These are phyloP conservation scores for Lucifuga dentata DNA, from an alignment of 2,113 vertebrate species.

Conservation along the genomic window DNA sequence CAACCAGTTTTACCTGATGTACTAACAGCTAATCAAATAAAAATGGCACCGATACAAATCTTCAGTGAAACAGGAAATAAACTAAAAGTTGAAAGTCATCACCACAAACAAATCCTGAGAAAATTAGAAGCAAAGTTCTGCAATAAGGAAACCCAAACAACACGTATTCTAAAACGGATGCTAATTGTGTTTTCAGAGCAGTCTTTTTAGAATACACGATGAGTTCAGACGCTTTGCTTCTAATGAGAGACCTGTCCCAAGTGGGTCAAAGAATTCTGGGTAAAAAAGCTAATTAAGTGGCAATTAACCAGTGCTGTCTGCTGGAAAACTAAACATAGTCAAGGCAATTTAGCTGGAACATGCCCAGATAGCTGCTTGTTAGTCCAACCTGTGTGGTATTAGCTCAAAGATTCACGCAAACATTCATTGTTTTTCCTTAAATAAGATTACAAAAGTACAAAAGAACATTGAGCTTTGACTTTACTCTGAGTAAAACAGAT, in stretches of 20 bases:
- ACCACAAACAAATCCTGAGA: constrained; percentile 28
- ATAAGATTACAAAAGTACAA: constrained; percentile 50
- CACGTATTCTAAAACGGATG: constrained; percentile 61
- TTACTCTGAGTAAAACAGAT: constrained; percentile 1
- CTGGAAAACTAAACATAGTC: constrained; percentile 76
- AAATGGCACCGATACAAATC: neutral
- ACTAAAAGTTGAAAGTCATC: constrained; percentile 55
- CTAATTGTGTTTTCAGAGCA: constrained; percentile 72
- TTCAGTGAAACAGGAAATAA: constrained; percentile 51
- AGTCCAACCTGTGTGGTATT: constrained; percentile 39
- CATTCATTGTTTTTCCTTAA: constrained; percentile 37
- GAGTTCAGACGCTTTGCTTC: constrained; percentile 69
- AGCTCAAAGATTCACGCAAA: constrained; percentile 5
- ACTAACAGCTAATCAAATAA: neutral
- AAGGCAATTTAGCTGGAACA: constrained; percentile 70
- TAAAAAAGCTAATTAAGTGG: constrained; percentile 84
- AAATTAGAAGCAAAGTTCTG: constrained; percentile 41
- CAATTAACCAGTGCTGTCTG: constrained; percentile 82
- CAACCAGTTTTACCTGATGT: neutral
- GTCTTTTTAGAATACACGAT: constrained; percentile 52
- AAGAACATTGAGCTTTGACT: constrained; percentile 54
- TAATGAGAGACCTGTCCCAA: constrained; percentile 84
- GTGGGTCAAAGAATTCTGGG: constrained; percentile 75
- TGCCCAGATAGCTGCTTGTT: constrained; percentile 69
- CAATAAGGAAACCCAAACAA: constrained; percentile 49